Conservation (phyloP, 2,797 vertebrate genomes). For the Pseudochromis fuscus region DNA sequence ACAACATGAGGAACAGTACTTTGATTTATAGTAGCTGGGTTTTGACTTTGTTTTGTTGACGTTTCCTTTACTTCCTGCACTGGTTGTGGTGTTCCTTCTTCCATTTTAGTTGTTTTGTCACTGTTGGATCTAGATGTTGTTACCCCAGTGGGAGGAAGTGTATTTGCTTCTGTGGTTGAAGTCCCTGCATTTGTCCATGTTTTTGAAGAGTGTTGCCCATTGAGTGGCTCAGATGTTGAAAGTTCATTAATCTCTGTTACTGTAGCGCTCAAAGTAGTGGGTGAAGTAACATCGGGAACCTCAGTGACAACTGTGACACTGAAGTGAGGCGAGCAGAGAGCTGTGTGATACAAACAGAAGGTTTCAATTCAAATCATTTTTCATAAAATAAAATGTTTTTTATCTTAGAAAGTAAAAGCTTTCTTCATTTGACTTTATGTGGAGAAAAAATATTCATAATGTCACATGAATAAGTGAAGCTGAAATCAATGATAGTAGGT, state of each 20-base stretch:
- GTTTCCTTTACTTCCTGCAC: background rate
- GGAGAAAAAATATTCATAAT: no score
- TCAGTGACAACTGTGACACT: background rate
- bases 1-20: background rate
- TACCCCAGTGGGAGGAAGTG: background rate
- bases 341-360: background rate
- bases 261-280: background rate
- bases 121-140: background rate
- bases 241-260: background rate
- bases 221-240: background rate
- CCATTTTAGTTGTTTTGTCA: no score
- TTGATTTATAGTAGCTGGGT: background rate
- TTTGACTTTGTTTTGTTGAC: background rate
- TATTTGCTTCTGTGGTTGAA: background rate
- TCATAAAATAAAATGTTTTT: background rate
- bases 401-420: background rate
- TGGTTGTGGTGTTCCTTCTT: background rate
- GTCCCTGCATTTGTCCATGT: background rate
- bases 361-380: background rate
- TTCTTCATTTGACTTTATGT: no score
- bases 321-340: conserved; percentile 4
- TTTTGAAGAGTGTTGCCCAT: background rate
- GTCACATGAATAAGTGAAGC: no score
- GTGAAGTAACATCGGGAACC: conserved; percentile 2
- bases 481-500: no score